These are phyloP conservation scores for Protobothrops flavoviridis DNA, from an alignment of 2,113 vertebrate genomes.

Conservation along the genomic window DNA sequence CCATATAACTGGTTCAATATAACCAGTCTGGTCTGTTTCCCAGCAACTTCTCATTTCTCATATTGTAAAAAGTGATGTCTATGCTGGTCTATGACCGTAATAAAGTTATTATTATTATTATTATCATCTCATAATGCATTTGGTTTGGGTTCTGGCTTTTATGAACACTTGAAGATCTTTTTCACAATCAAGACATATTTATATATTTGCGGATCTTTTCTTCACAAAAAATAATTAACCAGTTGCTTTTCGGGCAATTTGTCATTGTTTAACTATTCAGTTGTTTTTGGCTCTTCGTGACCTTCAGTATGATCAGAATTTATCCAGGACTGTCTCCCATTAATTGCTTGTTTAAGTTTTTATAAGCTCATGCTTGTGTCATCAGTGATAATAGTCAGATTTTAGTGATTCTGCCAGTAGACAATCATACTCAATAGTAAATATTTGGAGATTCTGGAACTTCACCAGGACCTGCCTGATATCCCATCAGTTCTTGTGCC, in stretches of 20 bases:
- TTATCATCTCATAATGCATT: neutral
- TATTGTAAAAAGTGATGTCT: too few species aligned
- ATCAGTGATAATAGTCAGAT: neutral
- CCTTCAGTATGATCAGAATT: neutral
- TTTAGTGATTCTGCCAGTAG: neutral
- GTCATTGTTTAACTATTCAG: neutral
- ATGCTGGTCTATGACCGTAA: too few species aligned
- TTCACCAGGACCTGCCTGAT: neutral
- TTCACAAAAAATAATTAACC: neutral
- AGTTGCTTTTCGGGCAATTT: neutral
- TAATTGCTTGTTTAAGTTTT: neutral
- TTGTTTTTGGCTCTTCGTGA: neutral
- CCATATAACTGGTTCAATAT: too few species aligned
- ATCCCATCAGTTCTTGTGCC: neutral
- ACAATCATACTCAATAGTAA: neutral
- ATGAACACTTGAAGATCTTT: neutral
- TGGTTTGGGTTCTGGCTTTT: neutral
- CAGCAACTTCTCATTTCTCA: neutral
- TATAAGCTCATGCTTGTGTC: neutral
- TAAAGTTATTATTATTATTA: too few species aligned
- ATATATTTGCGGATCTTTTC: neutral
- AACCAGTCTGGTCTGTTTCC: neutral
- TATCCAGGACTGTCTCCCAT: neutral
- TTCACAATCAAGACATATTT: neutral
- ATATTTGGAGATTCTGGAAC: neutral